These are phyloP conservation scores for Ecliptopera silaceata DNA, from an alignment of 2,888 invertebrate species.

Conservation along the genomic window DNA sequence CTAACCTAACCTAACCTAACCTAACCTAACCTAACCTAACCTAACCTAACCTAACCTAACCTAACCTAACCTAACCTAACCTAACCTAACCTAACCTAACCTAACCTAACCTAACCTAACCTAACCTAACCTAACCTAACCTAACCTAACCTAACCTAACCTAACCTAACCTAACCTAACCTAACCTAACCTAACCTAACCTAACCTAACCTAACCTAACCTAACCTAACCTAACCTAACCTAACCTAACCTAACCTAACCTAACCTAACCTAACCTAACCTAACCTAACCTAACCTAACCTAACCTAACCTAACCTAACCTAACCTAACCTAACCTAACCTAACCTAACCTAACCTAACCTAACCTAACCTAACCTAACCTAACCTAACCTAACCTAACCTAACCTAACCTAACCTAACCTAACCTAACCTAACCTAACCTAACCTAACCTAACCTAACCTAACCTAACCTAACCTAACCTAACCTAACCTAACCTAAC, in stretches of 20 bases:
- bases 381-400: constrained; percentile 8
- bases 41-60: constrained; percentile 22
- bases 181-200: constrained; percentile 23
- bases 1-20: constrained; percentile 24
- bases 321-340: constrained; percentile 9
- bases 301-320: constrained; percentile 10
- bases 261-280: constrained; percentile 10
- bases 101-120: constrained; percentile 23
- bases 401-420: constrained; percentile 8
- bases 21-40: constrained; percentile 23
- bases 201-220: constrained; percentile 22
- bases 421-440: constrained; percentile 8
- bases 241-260: constrained; percentile 10
- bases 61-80: constrained; percentile 20
- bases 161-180: constrained; percentile 22
- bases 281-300: constrained; percentile 10
- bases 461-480: constrained; percentile 8
- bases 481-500: constrained; percentile 8
- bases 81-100: constrained; percentile 23
- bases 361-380: constrained; percentile 7
- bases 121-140: constrained; percentile 26
- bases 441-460: constrained; percentile 8
- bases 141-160: constrained; percentile 26
- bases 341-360: constrained; percentile 7
- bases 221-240: constrained; percentile 13